Base-by-base conservation (phyloP, 2,113 vertebrate genomes). In the Gallinago jamesoni region DNA sequence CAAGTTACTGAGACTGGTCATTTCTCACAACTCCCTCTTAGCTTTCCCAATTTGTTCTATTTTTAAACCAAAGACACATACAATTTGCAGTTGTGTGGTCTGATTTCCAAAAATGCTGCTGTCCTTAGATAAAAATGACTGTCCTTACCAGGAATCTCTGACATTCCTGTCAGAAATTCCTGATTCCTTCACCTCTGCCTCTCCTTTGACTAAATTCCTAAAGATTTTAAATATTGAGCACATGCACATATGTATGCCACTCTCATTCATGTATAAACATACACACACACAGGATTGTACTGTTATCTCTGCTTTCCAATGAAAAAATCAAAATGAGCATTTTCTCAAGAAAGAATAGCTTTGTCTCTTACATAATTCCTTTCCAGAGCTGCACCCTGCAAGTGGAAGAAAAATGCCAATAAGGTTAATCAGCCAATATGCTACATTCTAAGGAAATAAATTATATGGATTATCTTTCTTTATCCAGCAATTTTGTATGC, bases 11-110 rank as follows among this genome's bases (percentile, higher is more conserved):
- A 89, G 79, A 85, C 8, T 35, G n/a, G 91, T 94, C 90, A 90
- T 47, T 86, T 95, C 60, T 95, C 70, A 75, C 48, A 68, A 96
- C 67, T 94, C 91, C 94, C 69, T 87, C 59, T 90, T 75, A 94
- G 41, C 50, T n/a, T 93, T 86, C 69, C 60, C 70, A 79, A 91
- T 93, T 89, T 87, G 47, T 77, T 95, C 84, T 96, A 67, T 93
- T 94, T 96, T 97, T 96, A 94, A 89, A 83, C 6, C 17, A 87
- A 70, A 53, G 18, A 52, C 12, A 2, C 3, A 24, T 20, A 48
- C 43, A 91, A 94, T 86, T 72, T 68, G 55, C 57, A 80, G 70
- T 48, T 93, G 78, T 91, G 64, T 80, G 90, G 82, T 87, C 81
- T 96, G 56, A 74, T 84, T 86, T 90, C 92, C 81, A 35, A 94